These are phyloP conservation scores for Elephas maximus DNA, from an alignment of 2,113 vertebrate genomes.

Conservation along the genomic window DNA sequence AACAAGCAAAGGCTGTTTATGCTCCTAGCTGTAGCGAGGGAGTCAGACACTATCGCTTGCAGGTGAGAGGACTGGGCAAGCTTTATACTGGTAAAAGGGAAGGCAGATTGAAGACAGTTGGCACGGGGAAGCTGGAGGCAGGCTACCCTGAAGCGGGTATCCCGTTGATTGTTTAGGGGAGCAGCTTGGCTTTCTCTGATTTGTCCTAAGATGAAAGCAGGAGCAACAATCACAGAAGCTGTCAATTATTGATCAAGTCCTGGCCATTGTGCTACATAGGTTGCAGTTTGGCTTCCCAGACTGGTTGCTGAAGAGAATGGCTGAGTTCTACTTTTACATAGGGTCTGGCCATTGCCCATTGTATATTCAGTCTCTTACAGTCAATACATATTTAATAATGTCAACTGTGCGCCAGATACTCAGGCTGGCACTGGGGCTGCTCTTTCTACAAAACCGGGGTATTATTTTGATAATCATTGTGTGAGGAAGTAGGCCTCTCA, in stretches of 20 bases:
- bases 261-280: background rate
- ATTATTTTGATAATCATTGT: slow-evolving; percentile 12
- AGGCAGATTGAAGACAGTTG: background rate
- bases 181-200: background rate
- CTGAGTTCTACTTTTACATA: background rate
- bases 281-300: background rate
- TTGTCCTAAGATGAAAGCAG: background rate
- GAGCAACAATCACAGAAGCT: too few species aligned
- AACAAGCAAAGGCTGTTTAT: background rate
- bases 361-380: background rate
- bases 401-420: background rate
- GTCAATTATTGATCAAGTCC: background rate
- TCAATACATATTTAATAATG: background rate
- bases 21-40: background rate
- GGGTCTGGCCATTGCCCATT: background rate
- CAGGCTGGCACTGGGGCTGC: too few species aligned
- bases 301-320: background rate
- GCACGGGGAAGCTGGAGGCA: background rate
- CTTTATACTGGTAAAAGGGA: background rate
- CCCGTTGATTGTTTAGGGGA: background rate
- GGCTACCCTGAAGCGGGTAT: background rate
- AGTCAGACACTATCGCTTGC: background rate
- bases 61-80: background rate
- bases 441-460: background rate
- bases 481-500: background rate